Conservation (phyloP, 2,797 vertebrate genomes). For the Acanthopagrus latus region DNA sequence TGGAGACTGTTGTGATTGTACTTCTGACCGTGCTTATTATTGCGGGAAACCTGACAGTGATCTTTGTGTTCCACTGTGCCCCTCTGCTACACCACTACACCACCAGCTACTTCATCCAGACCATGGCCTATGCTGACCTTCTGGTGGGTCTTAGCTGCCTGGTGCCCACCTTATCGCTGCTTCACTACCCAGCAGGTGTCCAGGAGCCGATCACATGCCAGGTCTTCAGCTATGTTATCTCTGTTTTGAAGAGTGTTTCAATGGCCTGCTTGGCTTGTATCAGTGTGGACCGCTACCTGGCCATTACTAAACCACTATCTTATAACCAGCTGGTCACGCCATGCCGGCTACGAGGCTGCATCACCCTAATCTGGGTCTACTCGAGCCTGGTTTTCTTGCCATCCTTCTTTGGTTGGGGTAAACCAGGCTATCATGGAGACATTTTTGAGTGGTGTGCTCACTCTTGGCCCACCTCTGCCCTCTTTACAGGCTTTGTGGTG, state of each 20-base stretch:
- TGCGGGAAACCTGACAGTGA: constrained; percentile 95
- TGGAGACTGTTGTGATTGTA: constrained; percentile 96
- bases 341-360: constrained; percentile 95
- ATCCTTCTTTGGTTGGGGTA: constrained; percentile 98
- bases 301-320: constrained; percentile 97
- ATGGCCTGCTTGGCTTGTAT: constrained; percentile 99
- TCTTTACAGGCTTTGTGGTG: constrained; percentile 97
- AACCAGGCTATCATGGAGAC: constrained; percentile 99
- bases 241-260: constrained; percentile 97
- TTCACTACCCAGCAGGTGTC: constrained; percentile 94
- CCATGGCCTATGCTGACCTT: constrained; percentile 98
- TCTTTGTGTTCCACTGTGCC: constrained; percentile 98
- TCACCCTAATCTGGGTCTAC: constrained; percentile 96
- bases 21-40: constrained; percentile 97
- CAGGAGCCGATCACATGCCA: constrained; percentile 96
- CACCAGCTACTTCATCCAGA: constrained; percentile 99
- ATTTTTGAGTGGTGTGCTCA: constrained; percentile 99
- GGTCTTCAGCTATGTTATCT: constrained; percentile 98
- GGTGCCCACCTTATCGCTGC: constrained; percentile 95
- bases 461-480: constrained; percentile 97
- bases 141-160: constrained; percentile 98
- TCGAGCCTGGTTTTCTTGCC: constrained; percentile 96
- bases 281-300: constrained; percentile 97
- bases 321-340: constrained; percentile 99
- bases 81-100: constrained; percentile 98